A percentile compares a stretch with the other conserved stretches of the same genome.
These are phyloP conservation scores for Drosophila mettleri DNA, from an alignment of 2,888 invertebrate genomes.

Conservation along the genomic window DNA sequence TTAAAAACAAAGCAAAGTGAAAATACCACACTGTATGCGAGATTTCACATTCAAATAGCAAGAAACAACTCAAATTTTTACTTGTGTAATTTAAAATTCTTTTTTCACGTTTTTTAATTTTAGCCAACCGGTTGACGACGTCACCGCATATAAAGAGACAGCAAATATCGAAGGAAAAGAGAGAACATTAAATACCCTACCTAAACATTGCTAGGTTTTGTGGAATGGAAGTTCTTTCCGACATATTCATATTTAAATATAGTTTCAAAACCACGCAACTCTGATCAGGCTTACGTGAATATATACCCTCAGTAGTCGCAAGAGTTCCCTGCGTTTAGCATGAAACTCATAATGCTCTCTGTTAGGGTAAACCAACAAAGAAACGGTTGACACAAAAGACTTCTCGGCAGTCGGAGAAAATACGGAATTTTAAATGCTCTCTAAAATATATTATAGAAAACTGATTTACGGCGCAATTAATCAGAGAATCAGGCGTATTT, in stretches of 20 bases:
- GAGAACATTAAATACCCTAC: background rate
- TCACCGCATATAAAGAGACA: constrained; percentile 42
- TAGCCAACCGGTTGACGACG: constrained; percentile 60
- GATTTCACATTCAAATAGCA: constrained; percentile 30
- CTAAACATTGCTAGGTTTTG: no score
- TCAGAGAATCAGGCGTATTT: background rate
- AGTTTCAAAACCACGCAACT: no score
- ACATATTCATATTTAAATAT: no score
- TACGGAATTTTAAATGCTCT: constrained; percentile 48
- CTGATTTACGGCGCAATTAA: constrained; percentile 9
- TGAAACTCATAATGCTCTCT: background rate
- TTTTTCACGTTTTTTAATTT: constrained; percentile 27
- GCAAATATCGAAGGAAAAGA: no score
- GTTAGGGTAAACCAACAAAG: constrained; percentile 40
- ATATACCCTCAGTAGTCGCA: background rate
- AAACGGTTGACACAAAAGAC: constrained; percentile 52
- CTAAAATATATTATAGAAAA: background rate
- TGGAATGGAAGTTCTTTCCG: no score
- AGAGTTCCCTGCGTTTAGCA: background rate
- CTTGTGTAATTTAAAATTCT: constrained; percentile 4
- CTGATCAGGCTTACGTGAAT: background rate
- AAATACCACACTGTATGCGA: constrained; percentile 38
- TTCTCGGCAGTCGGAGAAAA: background rate
- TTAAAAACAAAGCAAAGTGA: constrained; percentile 48
- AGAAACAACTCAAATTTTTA: constrained; percentile 7